Base-by-base conservation (phyloP, 2,888 invertebrate species). In the Neoaliturus tenellus region DNA sequence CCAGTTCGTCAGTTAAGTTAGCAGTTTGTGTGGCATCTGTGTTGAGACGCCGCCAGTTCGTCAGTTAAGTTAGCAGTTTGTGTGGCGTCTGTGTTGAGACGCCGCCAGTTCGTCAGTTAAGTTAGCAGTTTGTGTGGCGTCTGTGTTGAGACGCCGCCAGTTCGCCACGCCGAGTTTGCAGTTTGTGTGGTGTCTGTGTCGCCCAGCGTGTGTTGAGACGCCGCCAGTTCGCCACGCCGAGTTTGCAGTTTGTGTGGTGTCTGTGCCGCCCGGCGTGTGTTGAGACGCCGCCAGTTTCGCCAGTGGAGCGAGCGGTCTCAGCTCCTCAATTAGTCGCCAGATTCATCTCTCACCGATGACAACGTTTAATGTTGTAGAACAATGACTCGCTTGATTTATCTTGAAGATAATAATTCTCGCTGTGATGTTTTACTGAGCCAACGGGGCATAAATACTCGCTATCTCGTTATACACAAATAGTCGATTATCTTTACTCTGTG, bases 321-420 rank as follows among this genome's bases (percentile, higher is more conserved):
- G 20, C 71, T 41, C 55, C 55, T 5, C 48, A 48, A 75, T 44
- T 75, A 20, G 48, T 75, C 48, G 75, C 75, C 44, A 25, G 75
- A 44, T 75, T 12, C 48, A 75, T 75, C 48, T 75, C 23, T 25
- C 48, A 1, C 25, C 8, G 75, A 75, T 75, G 75, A 75, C 75
- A 75, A 48, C 75, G 71, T 71, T 75, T 75, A 75, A 75, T 75
- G 75, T 75, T 75, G 44, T 75, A 75, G 75, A 75, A 75, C 75
- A 75, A 75, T 75, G 75, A 75, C 48, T 28, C 75, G 75, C 75
- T 14, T 75, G 75, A 75, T 75, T 75, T 75, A 75, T 75, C 23
- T 75, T 10, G 44, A 75, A 75, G 39, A 48, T 75, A 14, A 75
- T 75, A 75, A 48, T 75, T 75, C 75, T 75, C 39, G 6, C 75